These are phyloP conservation scores for Hyles euphorbiae DNA, from an alignment of 1,140 invertebrate genomes.

Conservation along the genomic window DNA sequence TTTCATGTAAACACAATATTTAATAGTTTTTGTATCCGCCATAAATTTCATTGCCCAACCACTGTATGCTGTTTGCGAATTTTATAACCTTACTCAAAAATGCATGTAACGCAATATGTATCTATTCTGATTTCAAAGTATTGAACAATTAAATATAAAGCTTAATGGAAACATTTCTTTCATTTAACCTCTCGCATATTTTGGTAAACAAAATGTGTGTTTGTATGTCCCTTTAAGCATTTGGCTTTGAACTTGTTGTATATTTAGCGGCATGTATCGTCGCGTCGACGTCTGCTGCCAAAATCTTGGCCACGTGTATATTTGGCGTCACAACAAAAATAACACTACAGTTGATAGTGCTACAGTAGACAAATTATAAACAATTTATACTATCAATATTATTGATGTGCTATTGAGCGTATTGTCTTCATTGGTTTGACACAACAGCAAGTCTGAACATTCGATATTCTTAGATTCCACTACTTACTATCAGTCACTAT, in stretches of 20 bases:
- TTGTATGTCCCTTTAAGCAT: neutral
- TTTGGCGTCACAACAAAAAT: constrained; percentile 7
- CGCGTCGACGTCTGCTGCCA: constrained; percentile 1
- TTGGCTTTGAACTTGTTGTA: constrained; percentile 12
- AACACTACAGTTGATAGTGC: neutral
- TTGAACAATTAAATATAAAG: constrained; percentile 13
- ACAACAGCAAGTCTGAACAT: no score
- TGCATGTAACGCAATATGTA: constrained; percentile 32
- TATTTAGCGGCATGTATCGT: constrained; percentile 5
- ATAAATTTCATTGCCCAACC: no score
- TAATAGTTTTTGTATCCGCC: no score
- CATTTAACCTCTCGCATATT: neutral
- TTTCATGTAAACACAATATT: no score
- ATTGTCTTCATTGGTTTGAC: no score
- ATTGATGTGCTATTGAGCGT: no score
- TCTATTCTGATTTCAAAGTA: constrained; percentile 50
- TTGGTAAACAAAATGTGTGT: neutral
- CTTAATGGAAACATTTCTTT: neutral
- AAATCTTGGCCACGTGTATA: constrained; percentile 7
- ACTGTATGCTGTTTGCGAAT: neutral
- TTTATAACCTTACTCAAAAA: constrained; percentile 5
- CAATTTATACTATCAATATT: no score
- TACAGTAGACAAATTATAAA: no score
- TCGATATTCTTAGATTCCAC: no score
- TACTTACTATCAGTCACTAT: no score